Conservation (phyloP, 2,888 invertebrate genomes). For the Tanytarsus gracilentus region DNA sequence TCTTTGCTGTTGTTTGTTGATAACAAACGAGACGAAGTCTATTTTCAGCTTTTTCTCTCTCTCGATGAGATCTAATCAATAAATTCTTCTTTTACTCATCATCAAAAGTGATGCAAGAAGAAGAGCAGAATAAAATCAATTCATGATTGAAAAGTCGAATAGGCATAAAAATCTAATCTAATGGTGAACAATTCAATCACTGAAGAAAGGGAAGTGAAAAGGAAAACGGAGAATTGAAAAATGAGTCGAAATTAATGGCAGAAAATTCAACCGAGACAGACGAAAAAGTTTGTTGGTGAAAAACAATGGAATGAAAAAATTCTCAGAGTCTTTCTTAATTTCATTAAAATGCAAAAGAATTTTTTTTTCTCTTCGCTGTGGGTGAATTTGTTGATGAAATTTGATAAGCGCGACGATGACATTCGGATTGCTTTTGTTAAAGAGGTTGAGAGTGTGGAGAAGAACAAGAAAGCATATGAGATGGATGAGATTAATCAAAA, state of each 20-base stretch:
- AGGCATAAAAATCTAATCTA: not conserved
- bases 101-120: not conserved
- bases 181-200: conserved; percentile 7
- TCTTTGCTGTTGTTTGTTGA: too few species aligned
- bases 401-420: conserved; percentile 1
- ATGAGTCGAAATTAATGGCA: conserved; percentile 6
- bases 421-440: not conserved
- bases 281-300: not conserved
- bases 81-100: too few species aligned
- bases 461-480: not conserved
- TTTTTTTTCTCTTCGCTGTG: not conserved
- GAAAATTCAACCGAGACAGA: not conserved
- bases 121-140: not conserved
- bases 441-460: too few species aligned
- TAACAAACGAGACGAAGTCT: too few species aligned
- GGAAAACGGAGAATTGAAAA: not conserved
- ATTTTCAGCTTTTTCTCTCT: too few species aligned
- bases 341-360: not conserved
- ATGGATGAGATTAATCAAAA: conserved; percentile 20
- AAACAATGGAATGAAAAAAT: not conserved
- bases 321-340: not conserved
- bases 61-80: too few species aligned
- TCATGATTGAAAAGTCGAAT: not conserved
- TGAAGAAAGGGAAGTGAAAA: not conserved
- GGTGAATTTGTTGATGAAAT: not conserved